Base-by-base conservation (phyloP, 2,888 invertebrate species). In the Camptogramma bilineatum region DNA sequence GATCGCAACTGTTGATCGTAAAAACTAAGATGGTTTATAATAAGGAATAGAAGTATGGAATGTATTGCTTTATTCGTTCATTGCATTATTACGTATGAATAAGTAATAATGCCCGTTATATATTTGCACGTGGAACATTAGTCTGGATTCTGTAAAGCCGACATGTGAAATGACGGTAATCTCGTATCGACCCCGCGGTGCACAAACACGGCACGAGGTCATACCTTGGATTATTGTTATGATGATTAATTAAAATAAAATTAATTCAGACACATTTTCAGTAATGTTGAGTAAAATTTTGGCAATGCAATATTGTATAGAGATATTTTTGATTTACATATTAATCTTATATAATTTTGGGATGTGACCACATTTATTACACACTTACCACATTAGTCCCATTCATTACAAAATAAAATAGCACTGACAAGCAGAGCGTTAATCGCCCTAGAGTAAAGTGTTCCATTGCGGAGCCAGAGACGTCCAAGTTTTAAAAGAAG, bases 131-230 rank as follows among this genome's bases (percentile, higher is more conserved):
- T 73, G 77, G 77, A 77, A 80, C 74, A 78, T 84, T 79, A 81
- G 81, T 81, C 76, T 79, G 80, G 80, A 79, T 83, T 75, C 64
- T 71, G 70, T 82, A 88, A 72, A 90, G 85, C 87, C 77, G 90
- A 88, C 90, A 74, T 79, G 79, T 85, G 84, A 88, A 85, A 85
- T 82, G 86, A 75, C 82, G 78, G 78, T 87, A 85, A 87, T 86
- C 86, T 84, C 74, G 81, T 86, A 84, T 85, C 76, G 67, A 78
- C 79, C 80, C 81, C 75, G 75, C 73, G 48, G 65, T 58, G 54
- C 51, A 59, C 58, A 66, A 66, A 66, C 62, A 54, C 42, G 42
- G 54, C 31, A 53, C 51, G 44, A 24, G 57, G 48, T 65, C 71
- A 71, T 73, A 73, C 70, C 64, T 56, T 61, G 75, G 75, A 80